These are phyloP conservation scores for Araneus ventricosus DNA, from an alignment of 1,140 invertebrate species.

Conservation along the genomic window DNA sequence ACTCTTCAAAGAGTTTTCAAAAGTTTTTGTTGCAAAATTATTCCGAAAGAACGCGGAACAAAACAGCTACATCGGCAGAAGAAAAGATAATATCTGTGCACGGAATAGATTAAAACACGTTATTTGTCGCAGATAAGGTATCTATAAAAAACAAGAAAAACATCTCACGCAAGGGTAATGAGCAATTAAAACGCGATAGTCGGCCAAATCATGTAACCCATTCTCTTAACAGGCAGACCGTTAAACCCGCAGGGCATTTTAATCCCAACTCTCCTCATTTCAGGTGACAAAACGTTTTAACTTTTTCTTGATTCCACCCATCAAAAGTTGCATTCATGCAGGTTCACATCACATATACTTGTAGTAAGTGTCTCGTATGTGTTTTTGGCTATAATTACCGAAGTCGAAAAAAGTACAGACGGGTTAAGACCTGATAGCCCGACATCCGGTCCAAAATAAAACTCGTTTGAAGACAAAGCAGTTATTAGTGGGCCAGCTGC, in stretches of 20 bases:
- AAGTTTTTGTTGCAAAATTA: not conserved
- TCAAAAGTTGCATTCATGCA: not conserved
- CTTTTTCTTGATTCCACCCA: slow-evolving; percentile 20
- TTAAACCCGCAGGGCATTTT: slow-evolving; percentile 27
- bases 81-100: not conserved
- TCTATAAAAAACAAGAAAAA: no score
- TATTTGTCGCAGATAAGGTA: not conserved
- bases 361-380: not conserved
- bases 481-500: slow-evolving; percentile 38
- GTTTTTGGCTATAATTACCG: not conserved
- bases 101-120: not conserved
- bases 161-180: not conserved
- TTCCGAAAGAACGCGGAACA: slow-evolving; percentile 45
- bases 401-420: not conserved
- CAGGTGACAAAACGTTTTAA: not conserved
- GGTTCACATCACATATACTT: not conserved
- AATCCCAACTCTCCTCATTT: not conserved
- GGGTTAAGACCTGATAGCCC: not conserved
- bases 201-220: slow-evolving; percentile 37
- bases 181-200: slow-evolving; percentile 33
- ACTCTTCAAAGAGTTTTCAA: no score
- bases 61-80: not conserved
- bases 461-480: slow-evolving; percentile 28
- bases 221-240: not conserved
- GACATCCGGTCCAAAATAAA: slow-evolving; percentile 28